A percentile compares a stretch with the other conserved stretches of the same genome.
phyloP scores from a whole-genome alignment of 2,888 invertebrate species.

The Zootermopsis nevadensis region DNA sequence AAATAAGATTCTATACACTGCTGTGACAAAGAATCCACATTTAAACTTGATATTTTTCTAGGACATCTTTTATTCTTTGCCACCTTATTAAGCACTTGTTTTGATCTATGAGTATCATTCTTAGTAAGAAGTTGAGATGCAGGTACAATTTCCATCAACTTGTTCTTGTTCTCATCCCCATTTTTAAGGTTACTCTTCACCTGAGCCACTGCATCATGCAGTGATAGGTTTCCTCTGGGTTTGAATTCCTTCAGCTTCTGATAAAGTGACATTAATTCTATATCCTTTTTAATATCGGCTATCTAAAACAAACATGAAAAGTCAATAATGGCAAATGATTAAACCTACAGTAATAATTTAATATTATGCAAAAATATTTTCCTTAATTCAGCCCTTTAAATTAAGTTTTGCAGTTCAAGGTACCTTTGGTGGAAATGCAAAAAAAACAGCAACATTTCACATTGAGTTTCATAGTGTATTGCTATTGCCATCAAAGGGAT shows the following conservation, averaged over 20 bases:
- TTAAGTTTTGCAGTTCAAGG: no score
- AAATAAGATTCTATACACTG: conserved; percentile 66
- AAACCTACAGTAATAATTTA: no score
- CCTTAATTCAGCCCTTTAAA: no score
- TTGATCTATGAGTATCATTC: background rate
- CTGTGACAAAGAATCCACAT: conserved; percentile 66
- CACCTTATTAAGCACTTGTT: background rate
- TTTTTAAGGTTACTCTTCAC: background rate
- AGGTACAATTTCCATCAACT: conserved; percentile 38
- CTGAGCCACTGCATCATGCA: conserved; percentile 37
- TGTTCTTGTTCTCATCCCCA: background rate
- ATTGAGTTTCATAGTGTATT: no score
- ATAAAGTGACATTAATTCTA: conserved; percentile 58
- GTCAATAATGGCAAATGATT: no score
- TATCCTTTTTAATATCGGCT: conserved; percentile 66
- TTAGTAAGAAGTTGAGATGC: conserved; percentile 53
- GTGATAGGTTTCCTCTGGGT: conserved; percentile 52
- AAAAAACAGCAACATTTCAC: no score
- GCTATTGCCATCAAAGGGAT: no score
- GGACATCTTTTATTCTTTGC: background rate
- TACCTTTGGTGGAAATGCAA: no score
- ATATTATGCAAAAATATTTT: no score
- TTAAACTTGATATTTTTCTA: conserved; percentile 59
- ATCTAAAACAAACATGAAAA: conserved; percentile 64
- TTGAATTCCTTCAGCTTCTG: conserved; percentile 58